Evolutionary conservation across 2,888 invertebrate species (phyloP).

Genomic region (Operophtera brumata): DNA sequence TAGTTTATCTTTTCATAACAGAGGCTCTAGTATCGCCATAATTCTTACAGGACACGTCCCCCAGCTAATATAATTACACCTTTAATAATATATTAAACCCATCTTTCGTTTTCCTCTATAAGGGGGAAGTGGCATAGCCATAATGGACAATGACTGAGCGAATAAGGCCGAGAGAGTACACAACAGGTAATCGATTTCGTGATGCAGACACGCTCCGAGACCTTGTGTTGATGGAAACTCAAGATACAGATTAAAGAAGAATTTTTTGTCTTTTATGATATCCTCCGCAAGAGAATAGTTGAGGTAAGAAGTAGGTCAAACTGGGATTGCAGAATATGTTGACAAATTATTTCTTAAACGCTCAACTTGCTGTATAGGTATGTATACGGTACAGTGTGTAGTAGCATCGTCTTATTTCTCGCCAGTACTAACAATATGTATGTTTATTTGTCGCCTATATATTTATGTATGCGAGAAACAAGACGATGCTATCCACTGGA

Average conservation of each 20-base stretch:
- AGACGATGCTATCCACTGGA: too few relatives aligned
- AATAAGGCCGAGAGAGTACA: slow-evolving; percentile 27
- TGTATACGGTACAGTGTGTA: too few relatives aligned
- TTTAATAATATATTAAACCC: slow-evolving; percentile 28
- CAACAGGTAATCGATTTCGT: slow-evolving; percentile 37
- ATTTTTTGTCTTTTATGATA: too few relatives aligned
- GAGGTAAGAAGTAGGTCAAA: too few relatives aligned
- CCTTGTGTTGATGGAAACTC: slow-evolving; percentile 27
- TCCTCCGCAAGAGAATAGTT: too few relatives aligned
- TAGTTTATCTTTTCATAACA: slow-evolving; percentile 26
- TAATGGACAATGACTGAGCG: slow-evolving; percentile 38
- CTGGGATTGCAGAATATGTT: too few relatives aligned
- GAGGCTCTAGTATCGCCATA: slow-evolving; percentile 24
- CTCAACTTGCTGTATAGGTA: too few relatives aligned
- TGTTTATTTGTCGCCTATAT: too few relatives aligned
- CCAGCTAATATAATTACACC: slow-evolving; percentile 27
- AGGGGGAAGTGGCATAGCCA: slow-evolving; percentile 17
- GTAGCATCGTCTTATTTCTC: too few relatives aligned
- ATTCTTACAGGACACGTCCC: slow-evolving; percentile 24
- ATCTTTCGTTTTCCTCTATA: slow-evolving; percentile 25
- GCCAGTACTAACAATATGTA: too few relatives aligned
- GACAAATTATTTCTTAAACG: too few relatives aligned
- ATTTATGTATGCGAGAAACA: too few relatives aligned
- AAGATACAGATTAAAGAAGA: slow-evolving; percentile 5
- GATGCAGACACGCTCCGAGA: slow-evolving; percentile 31